phyloP scores from a whole-genome alignment of 2,113 vertebrate species.

The Limnothrissa miodon region DNA sequence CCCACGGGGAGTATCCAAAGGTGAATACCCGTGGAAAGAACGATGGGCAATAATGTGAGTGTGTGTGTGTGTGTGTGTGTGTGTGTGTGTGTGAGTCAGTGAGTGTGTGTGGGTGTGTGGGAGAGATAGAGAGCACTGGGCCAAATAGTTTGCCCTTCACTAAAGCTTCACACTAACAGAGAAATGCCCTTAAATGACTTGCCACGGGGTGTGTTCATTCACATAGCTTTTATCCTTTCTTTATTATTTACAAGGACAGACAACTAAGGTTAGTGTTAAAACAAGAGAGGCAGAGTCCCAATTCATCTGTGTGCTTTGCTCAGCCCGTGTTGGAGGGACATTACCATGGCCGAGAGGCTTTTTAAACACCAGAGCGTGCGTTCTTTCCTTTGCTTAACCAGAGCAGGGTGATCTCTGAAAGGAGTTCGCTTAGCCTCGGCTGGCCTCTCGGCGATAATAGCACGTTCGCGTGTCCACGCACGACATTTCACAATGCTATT shows the following conservation, averaged over 20 bases:
- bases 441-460: background rate
- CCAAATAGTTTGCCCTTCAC: background rate
- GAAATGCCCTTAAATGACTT: background rate
- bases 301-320: background rate
- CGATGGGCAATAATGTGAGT: conserved; percentile 1
- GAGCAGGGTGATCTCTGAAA: background rate
- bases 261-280: background rate
- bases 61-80: conserved; percentile 24
- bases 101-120: background rate
- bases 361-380: background rate
- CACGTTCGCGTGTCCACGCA: background rate
- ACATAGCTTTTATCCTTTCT: conserved; percentile 12
- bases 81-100: background rate
- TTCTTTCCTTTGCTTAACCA: conserved; percentile 1
- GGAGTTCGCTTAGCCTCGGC: background rate
- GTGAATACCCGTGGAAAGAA: background rate
- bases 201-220: background rate
- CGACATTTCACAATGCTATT: conserved; percentile 5
- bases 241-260: conserved; percentile 4
- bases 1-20: background rate
- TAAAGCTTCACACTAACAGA: background rate
- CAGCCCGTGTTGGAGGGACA: background rate
- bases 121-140: background rate
- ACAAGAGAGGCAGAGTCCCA: background rate
- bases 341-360: background rate